These are phyloP conservation scores for Plebejus argus DNA, from an alignment of 2,888 invertebrate species.

Conservation along the genomic window DNA sequence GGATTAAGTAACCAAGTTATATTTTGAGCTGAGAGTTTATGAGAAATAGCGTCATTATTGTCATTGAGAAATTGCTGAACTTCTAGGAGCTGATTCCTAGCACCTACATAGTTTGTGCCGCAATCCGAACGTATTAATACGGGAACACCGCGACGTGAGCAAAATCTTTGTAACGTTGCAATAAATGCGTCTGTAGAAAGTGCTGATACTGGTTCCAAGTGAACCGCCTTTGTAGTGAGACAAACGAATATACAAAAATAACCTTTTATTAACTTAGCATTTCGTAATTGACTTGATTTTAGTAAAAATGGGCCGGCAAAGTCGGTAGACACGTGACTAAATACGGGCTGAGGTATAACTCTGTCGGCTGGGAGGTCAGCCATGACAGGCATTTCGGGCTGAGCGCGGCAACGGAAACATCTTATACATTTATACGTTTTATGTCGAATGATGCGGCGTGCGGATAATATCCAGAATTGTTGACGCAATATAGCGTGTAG, in stretches of 20 bases:
- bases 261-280: conserved; percentile 17
- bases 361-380: no score
- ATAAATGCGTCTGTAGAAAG: background rate
- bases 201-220: conserved; percentile 7
- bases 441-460: conserved; percentile 23
- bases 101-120: conserved; percentile 24
- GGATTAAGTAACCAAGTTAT: no score
- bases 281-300: background rate
- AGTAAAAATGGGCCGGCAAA: no score
- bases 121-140: conserved; percentile 23
- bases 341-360: no score
- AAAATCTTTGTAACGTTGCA: no score
- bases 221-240: conserved; percentile 14
- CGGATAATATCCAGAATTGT: conserved; percentile 30
- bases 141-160: no score
- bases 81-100: conserved; percentile 14
- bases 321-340: no score
- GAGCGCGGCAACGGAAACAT: no score
- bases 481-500: conserved; percentile 19
- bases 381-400: no score
- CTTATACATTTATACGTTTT: no score
- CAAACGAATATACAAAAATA: conserved; percentile 29
- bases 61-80: background rate
- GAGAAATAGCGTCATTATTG: conserved; percentile 6
- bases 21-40: conserved; percentile 6